Conservation (phyloP, 2,113 vertebrate species). For the Aldabrachelys gigantea region DNA sequence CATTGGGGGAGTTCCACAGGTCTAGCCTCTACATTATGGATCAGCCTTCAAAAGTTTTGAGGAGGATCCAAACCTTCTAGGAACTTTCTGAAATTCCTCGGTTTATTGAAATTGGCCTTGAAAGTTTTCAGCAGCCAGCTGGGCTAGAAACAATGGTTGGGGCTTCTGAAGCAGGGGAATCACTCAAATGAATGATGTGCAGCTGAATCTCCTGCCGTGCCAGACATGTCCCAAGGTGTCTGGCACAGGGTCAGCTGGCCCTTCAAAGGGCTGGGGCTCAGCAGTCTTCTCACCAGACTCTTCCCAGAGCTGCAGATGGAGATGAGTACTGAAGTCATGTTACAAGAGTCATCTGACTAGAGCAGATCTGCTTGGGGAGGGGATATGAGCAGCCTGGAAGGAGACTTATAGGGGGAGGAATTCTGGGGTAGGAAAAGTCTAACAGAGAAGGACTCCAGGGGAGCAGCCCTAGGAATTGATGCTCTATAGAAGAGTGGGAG, state of each 20-base stretch:
- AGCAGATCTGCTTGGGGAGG: not conserved
- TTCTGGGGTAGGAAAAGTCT: not conserved
- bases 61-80: not conserved
- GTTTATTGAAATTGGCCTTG: not conserved
- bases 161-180: not conserved
- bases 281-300: not conserved
- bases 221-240: not conserved
- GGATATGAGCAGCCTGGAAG: not conserved
- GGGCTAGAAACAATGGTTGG: not conserved
- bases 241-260: not conserved
- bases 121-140: not conserved
- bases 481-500: not conserved
- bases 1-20: no score
- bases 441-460: not conserved
- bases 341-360: not conserved
- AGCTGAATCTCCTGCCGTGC: not conserved
- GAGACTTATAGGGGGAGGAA: not conserved
- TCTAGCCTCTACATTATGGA: no score
- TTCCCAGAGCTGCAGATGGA: not conserved
- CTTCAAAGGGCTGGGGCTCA: not conserved
- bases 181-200: not conserved
- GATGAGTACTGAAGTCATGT: not conserved
- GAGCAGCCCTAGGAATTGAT: not conserved
- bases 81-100: not conserved
- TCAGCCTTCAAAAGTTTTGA: not conserved